phyloP scores from a whole-genome alignment of 2,113 vertebrate species.

The Leptobrachium leishanense region DNA sequence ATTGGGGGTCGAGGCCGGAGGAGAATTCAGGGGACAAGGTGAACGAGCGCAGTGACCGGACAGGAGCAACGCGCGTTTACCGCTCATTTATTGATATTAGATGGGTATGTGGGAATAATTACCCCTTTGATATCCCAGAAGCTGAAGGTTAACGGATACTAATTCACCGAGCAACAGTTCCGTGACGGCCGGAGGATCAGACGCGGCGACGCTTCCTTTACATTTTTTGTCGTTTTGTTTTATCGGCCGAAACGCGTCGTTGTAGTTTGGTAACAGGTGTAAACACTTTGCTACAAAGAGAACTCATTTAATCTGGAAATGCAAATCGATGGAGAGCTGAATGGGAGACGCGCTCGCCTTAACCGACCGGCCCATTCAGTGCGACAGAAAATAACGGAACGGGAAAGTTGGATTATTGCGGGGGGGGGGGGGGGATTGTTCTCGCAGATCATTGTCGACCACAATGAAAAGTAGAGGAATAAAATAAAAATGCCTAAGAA shows the following conservation, averaged over 20 bases:
- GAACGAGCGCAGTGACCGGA: no score
- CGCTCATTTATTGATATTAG: no score
- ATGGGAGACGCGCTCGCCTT: background rate
- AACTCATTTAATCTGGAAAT: slow-evolving; percentile 40
- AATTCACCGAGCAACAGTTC: no score
- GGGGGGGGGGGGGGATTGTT: slow-evolving; percentile 60
- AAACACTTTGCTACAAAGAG: slow-evolving; percentile 41
- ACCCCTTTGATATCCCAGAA: no score
- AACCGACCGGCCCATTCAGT: slow-evolving; percentile 18
- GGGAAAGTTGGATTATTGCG: slow-evolving; percentile 26
- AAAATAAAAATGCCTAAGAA: slow-evolving; percentile 64
- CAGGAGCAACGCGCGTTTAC: no score
- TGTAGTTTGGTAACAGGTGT: slow-evolving; percentile 40
- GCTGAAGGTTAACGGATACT: no score
- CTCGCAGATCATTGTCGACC: slow-evolving; percentile 60
- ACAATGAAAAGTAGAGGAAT: slow-evolving; percentile 54
- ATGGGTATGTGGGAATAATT: no score
- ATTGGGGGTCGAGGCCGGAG: no score
- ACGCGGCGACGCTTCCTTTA: no score
- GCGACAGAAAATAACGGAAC: background rate
- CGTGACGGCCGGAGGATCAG: no score
- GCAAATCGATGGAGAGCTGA: slow-evolving; percentile 22
- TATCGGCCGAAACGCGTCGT: background rate
- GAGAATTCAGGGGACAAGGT: no score
- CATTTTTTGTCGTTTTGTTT: slow-evolving; percentile 8